phyloP scores from a whole-genome alignment of 2,113 vertebrate genomes.

The Cottus gobio region DNA sequence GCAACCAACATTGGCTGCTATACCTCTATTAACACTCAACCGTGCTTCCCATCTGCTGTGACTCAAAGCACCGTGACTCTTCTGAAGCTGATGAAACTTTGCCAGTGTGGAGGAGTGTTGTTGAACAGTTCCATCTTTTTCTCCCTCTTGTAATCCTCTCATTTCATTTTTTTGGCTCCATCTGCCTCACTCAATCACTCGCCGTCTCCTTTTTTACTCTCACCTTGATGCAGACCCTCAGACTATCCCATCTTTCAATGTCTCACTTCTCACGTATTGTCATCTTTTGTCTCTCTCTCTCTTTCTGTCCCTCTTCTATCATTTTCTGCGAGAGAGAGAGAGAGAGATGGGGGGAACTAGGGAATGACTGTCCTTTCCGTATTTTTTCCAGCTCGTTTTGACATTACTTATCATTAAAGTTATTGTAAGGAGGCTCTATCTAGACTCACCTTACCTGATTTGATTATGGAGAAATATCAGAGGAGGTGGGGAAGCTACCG shows the following conservation, averaged over 20 bases:
- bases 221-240: constrained; percentile 20
- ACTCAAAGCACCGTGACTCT: constrained; percentile 62
- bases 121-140: constrained; percentile 38
- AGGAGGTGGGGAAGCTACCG: constrained; percentile 22
- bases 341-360: constrained; percentile 2
- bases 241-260: background rate
- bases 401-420: constrained; percentile 25
- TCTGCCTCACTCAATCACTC: constrained; percentile 21
- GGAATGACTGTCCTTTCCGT: background rate
- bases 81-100: constrained; percentile 57
- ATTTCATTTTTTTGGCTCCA: constrained; percentile 39
- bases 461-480: constrained; percentile 14
- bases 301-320: background rate
- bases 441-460: constrained; percentile 16
- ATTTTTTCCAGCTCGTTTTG: constrained; percentile 6
- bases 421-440: constrained; percentile 6
- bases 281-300: constrained; percentile 21
- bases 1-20: constrained; percentile 23
- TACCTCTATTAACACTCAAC: constrained; percentile 64
- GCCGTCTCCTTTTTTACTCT: constrained; percentile 17
- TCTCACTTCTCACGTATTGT: background rate
- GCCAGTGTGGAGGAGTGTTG: constrained; percentile 45
- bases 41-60: constrained; percentile 67
- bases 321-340: constrained; percentile 3
- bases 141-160: constrained; percentile 30